Conservation (phyloP, 2,888 invertebrate species). For the Apodemia mormo region DNA sequence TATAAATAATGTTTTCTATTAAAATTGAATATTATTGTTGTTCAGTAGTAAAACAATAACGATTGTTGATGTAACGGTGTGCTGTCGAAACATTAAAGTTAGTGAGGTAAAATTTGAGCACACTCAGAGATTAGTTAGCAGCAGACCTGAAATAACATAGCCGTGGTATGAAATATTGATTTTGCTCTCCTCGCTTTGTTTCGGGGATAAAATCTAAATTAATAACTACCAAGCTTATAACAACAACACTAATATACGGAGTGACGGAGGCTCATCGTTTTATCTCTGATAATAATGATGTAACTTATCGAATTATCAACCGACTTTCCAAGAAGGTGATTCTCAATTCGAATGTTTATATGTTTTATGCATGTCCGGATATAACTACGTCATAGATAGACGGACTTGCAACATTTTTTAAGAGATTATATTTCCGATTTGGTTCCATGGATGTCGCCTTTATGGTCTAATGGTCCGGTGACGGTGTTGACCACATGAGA, state of each 20-base stretch:
- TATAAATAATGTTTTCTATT: neutral
- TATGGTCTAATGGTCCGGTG: too few relatives aligned
- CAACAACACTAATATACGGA: neutral
- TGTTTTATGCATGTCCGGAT: too few relatives aligned
- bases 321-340: too few relatives aligned
- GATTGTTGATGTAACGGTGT: neutral
- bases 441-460: too few relatives aligned
- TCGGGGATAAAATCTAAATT: neutral
- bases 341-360: too few relatives aligned
- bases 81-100: neutral
- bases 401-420: too few relatives aligned
- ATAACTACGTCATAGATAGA: too few relatives aligned
- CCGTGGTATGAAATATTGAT: conserved; percentile 2
- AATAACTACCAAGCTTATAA: neutral
- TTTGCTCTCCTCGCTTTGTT: conserved; percentile 1
- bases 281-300: too few relatives aligned
- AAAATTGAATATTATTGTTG: neutral
- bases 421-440: too few relatives aligned
- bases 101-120: neutral
- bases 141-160: conserved; percentile 12
- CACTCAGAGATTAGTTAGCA: conserved; percentile 1
- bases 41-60: neutral
- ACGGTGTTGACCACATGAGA: too few relatives aligned
- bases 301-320: too few relatives aligned
- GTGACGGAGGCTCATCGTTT: too few relatives aligned